Base-by-base conservation (phyloP, 2,797 vertebrate species). In the Serranus cabrilla region DNA sequence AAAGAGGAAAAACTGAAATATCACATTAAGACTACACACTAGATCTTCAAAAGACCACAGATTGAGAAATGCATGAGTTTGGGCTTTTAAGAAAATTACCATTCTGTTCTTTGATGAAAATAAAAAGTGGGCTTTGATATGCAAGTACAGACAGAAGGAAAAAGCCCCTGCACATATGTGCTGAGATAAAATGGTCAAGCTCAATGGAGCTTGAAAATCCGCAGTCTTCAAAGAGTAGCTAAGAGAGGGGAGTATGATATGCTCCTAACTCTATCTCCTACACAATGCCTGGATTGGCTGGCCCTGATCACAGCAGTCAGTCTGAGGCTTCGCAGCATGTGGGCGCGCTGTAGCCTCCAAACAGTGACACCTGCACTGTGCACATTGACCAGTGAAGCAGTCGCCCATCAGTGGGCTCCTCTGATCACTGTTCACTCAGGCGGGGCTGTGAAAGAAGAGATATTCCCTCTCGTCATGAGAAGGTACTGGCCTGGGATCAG, bases 41-140 rank as follows among this genome's bases (percentile, higher is more conserved):
- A 63, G n/a, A 85, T 81, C 54, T 55, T 79, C 79, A 84, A 74
- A 61, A 73, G 47, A 62, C 58, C 40, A 63, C 23, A 82, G 42
- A 83, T 50, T 62, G 46, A 78, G 65, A 81, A 88, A 82, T 74
- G 78, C 58, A 71, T 57, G 69, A 67, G 56, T 62, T 83, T 71
- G 64, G 40, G 11, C 71, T 79, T 79, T 64, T 69, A 50, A 50
- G 61, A 69, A 77, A 85, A 86, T 72, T 77, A 65, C 69, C 49
- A 86, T 87, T 86, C 69, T 56, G 37, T 71, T 84, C 82, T 90
- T 91, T 91, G 88, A 92, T 90, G 71, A 71, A 83, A 89, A 89
- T 70, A 65, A 89, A 83, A 90, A 72, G 69, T 78, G 73, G 50
- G 59, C 90, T 92, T 93, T 93, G 88, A 93, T 90, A 91, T 89